Conservation (phyloP, 2,113 vertebrate genomes). For the Pomatostomus ruficeps region DNA sequence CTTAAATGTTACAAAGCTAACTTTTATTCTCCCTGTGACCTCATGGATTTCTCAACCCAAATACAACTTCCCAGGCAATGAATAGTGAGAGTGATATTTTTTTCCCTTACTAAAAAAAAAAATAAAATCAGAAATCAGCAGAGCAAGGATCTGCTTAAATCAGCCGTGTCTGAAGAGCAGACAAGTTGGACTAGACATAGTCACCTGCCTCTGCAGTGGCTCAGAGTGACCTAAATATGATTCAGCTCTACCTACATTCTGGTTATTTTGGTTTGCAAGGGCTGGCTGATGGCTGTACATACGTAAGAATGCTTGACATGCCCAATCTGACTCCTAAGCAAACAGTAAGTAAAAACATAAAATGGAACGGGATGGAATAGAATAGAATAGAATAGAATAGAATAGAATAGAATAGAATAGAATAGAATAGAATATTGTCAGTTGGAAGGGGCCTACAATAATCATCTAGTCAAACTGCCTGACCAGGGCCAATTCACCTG, state of each 20-base stretch:
- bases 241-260: neutral
- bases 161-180: neutral
- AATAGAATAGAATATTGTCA: neutral
- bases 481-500: neutral
- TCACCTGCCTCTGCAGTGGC: neutral
- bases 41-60: neutral
- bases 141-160: neutral
- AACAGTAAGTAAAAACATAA: neutral
- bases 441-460: neutral
- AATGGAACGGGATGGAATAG: accelerated
- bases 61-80: neutral
- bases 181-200: neutral
- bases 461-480: neutral
- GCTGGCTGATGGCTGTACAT: neutral
- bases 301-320: neutral
- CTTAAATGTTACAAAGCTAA: neutral
- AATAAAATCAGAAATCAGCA: neutral
- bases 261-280: neutral
- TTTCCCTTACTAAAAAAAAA: neutral
- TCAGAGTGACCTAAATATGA: neutral
- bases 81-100: neutral
- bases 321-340: neutral
- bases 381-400: too few species aligned
- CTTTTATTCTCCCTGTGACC: neutral
- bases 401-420: neutral